Evolutionary conservation across 64 coral and sea anemone species (phyloP), one percentile per base, ranked within the genome.

Genomic region (Actinia equina): DNA sequence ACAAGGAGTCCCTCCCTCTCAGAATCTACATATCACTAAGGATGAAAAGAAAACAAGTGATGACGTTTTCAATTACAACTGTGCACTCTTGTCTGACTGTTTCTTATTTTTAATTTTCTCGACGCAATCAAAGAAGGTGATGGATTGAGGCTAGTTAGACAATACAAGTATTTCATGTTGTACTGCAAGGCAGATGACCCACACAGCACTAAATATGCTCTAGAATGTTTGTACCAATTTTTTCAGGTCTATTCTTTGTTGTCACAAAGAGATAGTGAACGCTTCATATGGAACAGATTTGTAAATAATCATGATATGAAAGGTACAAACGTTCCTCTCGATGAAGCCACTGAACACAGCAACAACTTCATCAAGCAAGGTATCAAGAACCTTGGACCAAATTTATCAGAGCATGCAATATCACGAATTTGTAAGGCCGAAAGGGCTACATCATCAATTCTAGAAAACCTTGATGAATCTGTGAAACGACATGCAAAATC

Each of bases 151-250:
- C 45, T 89, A 17, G 82, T 93, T 59, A 42, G 77, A 26, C 87
- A 93, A 51, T 93, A 93, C 56, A 93, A 93, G 41, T 89, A 86
- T 51, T 80, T 93, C 23, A 85, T 93, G 83, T 37, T 93, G 27
- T 89, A 89, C 74, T 89, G 69, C 60, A 93, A 51, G 43, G 92
- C 87, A 77, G 92, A 93, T 89, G 87, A 41, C 23, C 43, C 70
- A 42, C 43, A 57, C 6, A 89, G 92, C 41, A 89, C 92, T 58
- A 93, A 93, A 42, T 93, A 93, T 77, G 22, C 87, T n/a, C 92
- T 93, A 41, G 87, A 93, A 57, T 86, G 87, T 78, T 55, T 90
- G 44, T 94, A 94, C 42, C 92, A 94, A 46, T 77, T 79, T 85
- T 94, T 94, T 58, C 85, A 90, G 45, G 53, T 90, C 22, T 60